A percentile compares a stretch with the other conserved stretches of the same genome.
phyloP scores from a whole-genome alignment of 2,888 invertebrate species.

The Melanostoma scalare region DNA sequence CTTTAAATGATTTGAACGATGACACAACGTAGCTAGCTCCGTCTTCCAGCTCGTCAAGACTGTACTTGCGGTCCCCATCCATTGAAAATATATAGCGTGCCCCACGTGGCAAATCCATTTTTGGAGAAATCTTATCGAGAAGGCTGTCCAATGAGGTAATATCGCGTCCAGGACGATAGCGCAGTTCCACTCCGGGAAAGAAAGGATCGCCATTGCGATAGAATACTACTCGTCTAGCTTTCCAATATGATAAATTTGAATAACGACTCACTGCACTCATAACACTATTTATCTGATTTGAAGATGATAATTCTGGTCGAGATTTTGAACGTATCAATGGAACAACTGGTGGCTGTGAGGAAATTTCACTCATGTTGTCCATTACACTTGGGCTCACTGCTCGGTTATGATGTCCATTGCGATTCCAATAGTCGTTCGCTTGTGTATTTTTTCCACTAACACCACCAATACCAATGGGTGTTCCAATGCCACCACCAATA shows the following conservation, averaged over 20 bases:
- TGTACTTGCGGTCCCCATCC: conserved; percentile 93
- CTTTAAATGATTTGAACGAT: conserved; percentile 95
- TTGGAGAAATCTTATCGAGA: conserved; percentile 92
- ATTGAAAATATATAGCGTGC: conserved; percentile 95
- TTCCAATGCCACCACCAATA: conserved; percentile 68
- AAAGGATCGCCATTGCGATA: conserved; percentile 97
- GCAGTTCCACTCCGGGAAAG: conserved; percentile 93
- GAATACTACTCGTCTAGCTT: conserved; percentile 92
- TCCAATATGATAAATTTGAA: conserved; percentile 93
- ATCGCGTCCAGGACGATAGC: conserved; percentile 94
- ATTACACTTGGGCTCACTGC: conserved; percentile 79
- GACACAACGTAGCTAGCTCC: conserved; percentile 97
- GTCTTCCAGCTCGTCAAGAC: conserved; percentile 93
- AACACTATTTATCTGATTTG: conserved; percentile 76
- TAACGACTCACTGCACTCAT: conserved; percentile 85
- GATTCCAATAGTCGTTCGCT: conserved; percentile 76
- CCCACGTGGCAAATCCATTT: conserved; percentile 93
- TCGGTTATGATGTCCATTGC: conserved; percentile 74
- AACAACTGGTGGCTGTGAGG: conserved; percentile 82
- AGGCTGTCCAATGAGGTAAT: conserved; percentile 93
- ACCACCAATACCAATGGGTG: conserved; percentile 54
- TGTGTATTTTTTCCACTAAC: conserved; percentile 73
- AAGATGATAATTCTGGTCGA: conserved; percentile 80
- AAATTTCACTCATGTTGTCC: conserved; percentile 85
- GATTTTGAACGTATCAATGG: conserved; percentile 81